Percentiles rank a stretch among this genome's conserved stretches.
These are phyloP conservation scores for Cremastinae sp. DNA, from an alignment of 2,888 invertebrate genomes.

Conservation along the genomic window DNA sequence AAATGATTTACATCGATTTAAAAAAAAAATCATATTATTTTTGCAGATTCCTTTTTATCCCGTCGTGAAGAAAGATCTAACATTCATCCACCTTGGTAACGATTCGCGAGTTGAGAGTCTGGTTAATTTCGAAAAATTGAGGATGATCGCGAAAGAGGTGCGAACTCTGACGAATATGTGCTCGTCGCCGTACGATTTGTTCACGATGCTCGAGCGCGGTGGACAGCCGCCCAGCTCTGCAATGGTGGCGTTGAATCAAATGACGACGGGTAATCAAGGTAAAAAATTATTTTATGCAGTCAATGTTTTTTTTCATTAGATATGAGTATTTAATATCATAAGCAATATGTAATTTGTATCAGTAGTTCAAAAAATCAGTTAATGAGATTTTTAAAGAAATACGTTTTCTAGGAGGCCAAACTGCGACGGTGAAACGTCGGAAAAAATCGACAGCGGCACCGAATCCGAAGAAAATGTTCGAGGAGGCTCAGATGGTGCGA, in stretches of 20 bases:
- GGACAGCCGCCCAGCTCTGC: constrained; percentile 94
- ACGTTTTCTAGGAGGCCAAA: constrained; percentile 82
- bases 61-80: constrained; percentile 96
- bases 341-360: not conserved
- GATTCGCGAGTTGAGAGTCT: constrained; percentile 93
- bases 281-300: too few relatives aligned
- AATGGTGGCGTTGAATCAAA: constrained; percentile 93
- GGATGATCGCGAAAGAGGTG: constrained; percentile 99
- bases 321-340: too few relatives aligned
- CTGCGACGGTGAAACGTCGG: constrained; percentile 92
- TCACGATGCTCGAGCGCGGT: constrained; percentile 91
- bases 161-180: constrained; percentile 95
- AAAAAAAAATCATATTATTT: constrained; percentile 6
- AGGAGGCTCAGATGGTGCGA: constrained; percentile 99
- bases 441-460: constrained; percentile 94
- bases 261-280: constrained; percentile 86
- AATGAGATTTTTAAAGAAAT: too few relatives aligned
- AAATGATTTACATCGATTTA: not conserved
- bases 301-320: too few relatives aligned
- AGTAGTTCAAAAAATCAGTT: too few relatives aligned
- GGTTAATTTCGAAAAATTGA: constrained; percentile 98
- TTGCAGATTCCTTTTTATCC: constrained; percentile 92
- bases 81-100: constrained; percentile 98
- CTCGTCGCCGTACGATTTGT: constrained; percentile 94
- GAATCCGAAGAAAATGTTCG: constrained; percentile 99